Evolutionary conservation across 2,113 vertebrate genomes (phyloP), one percentile per base, ranked within the genome.

Genomic region (Hippocampus mohnikei): DNA sequence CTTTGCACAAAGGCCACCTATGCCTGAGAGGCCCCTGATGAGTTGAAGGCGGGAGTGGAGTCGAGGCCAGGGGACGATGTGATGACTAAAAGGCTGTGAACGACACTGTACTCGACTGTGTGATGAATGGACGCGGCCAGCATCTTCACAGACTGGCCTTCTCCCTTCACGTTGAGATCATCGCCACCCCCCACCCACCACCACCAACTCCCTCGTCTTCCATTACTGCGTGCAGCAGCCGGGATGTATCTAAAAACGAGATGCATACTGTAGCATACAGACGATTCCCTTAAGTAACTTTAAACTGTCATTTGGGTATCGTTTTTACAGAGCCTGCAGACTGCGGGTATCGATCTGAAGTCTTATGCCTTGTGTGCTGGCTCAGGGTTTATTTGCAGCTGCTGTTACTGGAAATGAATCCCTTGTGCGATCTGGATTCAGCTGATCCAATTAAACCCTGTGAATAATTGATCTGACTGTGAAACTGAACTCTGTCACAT

Each of bases 381-480:
- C 82, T 90, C 85, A 79, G 85, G 86, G 78, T 85, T 87, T 90
- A 91, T 89, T 90, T 85, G 84, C 81, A 86, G 88, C 86, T 86
- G 90, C 86, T 81, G 80, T 91, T 88, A 90, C 88, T 87, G 89
- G 89, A 90, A 88, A 87, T 71, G 81, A 81, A 90, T 88, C 88
- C 85, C 81, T 18, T 68, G 78, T 86, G 89, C 83, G 75, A 86
- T 84, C 84, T 83, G 87, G 84, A 88, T 89, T 90, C 88, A 89
- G 88, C 88, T 90, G 90, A 91, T 90, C 85, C 88, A 89, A 89
- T 88, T 87, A 92, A 89, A 88, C 72, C 25, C 85, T 85, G 87
- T 90, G 89, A 91, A 92, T 91, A 90, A 92, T 92, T 90, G 84
- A 92, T 91, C 88, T 77, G 83, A 85, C 86, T 85, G 89, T 87